These are phyloP conservation scores for Colletes collaris DNA, from an alignment of 2,888 invertebrate genomes.

Conservation along the genomic window DNA sequence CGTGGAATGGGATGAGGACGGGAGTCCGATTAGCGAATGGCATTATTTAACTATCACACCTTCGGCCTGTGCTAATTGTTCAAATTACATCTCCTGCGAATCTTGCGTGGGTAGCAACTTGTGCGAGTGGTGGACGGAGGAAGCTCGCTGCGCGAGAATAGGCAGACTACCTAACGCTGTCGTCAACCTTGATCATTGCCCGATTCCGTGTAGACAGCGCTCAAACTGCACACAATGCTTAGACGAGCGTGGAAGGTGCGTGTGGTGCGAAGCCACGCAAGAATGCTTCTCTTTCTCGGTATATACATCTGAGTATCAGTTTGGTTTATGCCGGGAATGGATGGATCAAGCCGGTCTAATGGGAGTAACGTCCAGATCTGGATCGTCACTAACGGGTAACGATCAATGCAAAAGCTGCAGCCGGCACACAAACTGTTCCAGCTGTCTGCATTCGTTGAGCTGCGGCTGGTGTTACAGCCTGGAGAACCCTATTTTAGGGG, in stretches of 20 bases:
- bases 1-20: slow-evolving; percentile 84
- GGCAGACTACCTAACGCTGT: slow-evolving; percentile 89
- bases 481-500: slow-evolving; percentile 94
- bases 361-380: slow-evolving; percentile 80
- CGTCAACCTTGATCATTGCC: slow-evolving; percentile 88
- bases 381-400: slow-evolving; percentile 76
- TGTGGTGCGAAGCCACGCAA: slow-evolving; percentile 96
- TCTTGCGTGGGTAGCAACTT: slow-evolving; percentile 89
- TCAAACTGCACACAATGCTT: slow-evolving; percentile 92
- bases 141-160: slow-evolving; percentile 92
- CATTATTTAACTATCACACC: slow-evolving; percentile 92
- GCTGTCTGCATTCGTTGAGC: slow-evolving; percentile 92
- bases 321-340: slow-evolving; percentile 97
- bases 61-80: slow-evolving; percentile 93
- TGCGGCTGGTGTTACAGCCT: slow-evolving; percentile 98
- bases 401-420: slow-evolving; percentile 93
- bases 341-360: slow-evolving; percentile 89
- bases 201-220: slow-evolving; percentile 91
- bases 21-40: slow-evolving; percentile 86
- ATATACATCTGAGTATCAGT: slow-evolving; percentile 96
- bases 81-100: slow-evolving; percentile 94
- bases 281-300: slow-evolving; percentile 98
- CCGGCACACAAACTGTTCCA: slow-evolving; percentile 89
- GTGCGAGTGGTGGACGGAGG: slow-evolving; percentile 97
- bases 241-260: slow-evolving; percentile 93